Conservation (phyloP, 2,888 invertebrate species). For the Micropterix aruncella region DNA sequence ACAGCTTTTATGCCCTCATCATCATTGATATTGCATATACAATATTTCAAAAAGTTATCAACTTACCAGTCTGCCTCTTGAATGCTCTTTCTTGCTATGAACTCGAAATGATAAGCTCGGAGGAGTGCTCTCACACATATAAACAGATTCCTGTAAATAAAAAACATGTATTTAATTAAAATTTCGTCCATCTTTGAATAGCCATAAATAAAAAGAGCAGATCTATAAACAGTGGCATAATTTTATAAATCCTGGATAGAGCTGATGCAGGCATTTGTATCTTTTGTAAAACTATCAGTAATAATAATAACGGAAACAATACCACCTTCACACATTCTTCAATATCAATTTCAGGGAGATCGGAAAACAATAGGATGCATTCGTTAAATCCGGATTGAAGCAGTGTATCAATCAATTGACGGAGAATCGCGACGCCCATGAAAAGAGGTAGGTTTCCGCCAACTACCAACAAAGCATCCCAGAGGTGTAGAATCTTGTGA, state of each 20-base stretch:
- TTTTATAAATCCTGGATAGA: not conserved
- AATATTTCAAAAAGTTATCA: too few species aligned
- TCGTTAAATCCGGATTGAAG: conserved; percentile 93
- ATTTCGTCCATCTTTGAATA: not conserved
- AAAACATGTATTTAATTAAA: not conserved
- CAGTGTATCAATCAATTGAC: conserved; percentile 72
- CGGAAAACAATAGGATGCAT: conserved; percentile 95
- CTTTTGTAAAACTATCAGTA: not conserved
- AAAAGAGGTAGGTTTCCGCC: conserved; percentile 88
- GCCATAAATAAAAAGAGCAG: too few species aligned
- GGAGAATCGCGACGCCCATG: conserved; percentile 85
- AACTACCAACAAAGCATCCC: conserved; percentile 92
- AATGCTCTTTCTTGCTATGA: conserved; percentile 44
- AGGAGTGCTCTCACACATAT: conserved; percentile 75
- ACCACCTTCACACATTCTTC: conserved; percentile 68
- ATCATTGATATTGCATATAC: too few species aligned
- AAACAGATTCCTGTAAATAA: conserved; percentile 55
- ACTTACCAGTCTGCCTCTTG: conserved; percentile 20
- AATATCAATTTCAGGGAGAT: conserved; percentile 94
- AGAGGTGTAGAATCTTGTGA: conserved; percentile 93
- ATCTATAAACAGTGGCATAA: too few species aligned
- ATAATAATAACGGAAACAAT: conserved; percentile 3
- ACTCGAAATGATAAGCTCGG: conserved; percentile 76
- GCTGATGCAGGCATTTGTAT: not conserved
- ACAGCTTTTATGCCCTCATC: too few species aligned